Evolutionary conservation across 2,797 vertebrate genomes (phyloP), one percentile per base, ranked within the genome.

Genomic region (Acipenser oxyrinchus): DNA sequence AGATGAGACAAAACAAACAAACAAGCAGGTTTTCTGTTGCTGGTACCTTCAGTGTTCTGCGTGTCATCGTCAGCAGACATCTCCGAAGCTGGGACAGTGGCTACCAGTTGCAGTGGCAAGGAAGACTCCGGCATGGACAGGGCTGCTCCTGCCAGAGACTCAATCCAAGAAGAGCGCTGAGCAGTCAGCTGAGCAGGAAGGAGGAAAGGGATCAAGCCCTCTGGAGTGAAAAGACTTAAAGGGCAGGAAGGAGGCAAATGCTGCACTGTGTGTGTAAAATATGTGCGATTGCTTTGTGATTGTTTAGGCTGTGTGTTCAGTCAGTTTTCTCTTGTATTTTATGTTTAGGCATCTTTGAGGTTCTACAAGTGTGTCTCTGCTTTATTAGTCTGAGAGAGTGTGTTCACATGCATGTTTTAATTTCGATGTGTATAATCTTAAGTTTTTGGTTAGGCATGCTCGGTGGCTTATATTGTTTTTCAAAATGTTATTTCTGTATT

Each of bases 241-340:
- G 74, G 74, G 76, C 86, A 89, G 89, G 89, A 87, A 88, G 71
- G 72, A 72, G 67, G 72, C 23, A 37, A 37, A 37, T 37, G 23
- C 23, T 37, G 23, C 23, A 37, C 1, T 37, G 23, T 37, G 23
- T 37, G 23, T 37, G 23, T 37, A 37, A 37, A 37, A 37, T 37
- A 37, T 37, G 23, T 37, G 23, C 23, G 23, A 37, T 37, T 37
- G 23, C 23, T 37, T 37, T 37, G 23, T 37, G 23, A 4, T 37
- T 37, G 23, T 37, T 37, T 37, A 37, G 23, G 23, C 4, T 37
- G 23, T 37, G 23, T 37, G 23, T 37, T 37, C 23, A 37, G 23
- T 37, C 23, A 37, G 23, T 37, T 37, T 37, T 37, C 23, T 37
- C 2, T 37, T 37, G 23, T 37, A 37, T 37, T 37, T 37, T 37